Evolutionary conservation across 2,113 vertebrate species (phyloP).

Genomic region (Tragelaphus scriptus): DNA sequence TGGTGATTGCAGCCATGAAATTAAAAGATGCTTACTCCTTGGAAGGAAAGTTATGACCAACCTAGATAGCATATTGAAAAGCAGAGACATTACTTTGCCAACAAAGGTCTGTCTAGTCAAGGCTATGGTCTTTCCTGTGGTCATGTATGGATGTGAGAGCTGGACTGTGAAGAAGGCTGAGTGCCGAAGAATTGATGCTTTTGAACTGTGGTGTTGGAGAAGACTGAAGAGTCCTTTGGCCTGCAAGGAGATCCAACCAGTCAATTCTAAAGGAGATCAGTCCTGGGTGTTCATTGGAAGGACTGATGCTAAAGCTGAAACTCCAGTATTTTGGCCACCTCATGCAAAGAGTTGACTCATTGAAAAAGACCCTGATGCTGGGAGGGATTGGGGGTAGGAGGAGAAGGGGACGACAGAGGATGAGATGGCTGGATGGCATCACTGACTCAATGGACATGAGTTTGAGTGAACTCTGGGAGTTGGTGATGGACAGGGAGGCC

Average conservation of each 20-base stretch:
- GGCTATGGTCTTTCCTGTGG: neutral
- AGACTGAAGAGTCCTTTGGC: neutral
- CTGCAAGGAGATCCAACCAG: neutral
- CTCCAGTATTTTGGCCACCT: neutral
- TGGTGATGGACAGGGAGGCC: neutral
- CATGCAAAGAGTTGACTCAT: neutral
- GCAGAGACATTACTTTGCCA: neutral
- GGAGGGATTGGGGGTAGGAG: accelerated
- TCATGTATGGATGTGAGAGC: neutral
- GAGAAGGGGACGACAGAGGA: neutral
- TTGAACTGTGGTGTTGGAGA: neutral
- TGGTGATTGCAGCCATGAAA: neutral
- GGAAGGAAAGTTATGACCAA: neutral
- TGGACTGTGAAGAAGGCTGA: neutral
- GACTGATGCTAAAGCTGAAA: neutral
- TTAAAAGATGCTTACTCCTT: neutral
- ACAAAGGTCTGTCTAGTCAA: neutral
- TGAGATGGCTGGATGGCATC: neutral
- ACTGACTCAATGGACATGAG: neutral
- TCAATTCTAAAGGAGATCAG: neutral
- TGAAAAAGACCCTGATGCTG: neutral
- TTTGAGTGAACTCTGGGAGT: neutral
- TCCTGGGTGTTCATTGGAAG: neutral
- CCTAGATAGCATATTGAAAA: neutral
- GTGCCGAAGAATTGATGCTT: accelerated